phyloP scores from a whole-genome alignment of 2,113 vertebrate species.

The Sula dactylatra region DNA sequence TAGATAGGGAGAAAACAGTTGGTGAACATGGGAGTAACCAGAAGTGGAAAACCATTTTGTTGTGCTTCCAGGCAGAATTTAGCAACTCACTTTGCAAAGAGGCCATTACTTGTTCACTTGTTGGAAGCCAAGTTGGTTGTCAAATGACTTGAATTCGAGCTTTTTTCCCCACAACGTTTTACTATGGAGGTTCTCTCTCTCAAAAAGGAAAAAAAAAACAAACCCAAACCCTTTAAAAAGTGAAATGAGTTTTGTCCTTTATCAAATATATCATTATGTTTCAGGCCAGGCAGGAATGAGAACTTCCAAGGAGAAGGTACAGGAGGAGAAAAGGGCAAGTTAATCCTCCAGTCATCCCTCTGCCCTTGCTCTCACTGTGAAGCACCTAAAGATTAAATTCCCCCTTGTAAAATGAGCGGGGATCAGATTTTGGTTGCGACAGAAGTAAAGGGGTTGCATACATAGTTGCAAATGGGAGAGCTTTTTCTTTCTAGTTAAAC shows the following conservation, averaged over 20 bases:
- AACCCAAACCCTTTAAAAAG: conserved; percentile 29
- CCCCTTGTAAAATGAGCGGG: neutral
- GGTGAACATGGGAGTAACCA: neutral
- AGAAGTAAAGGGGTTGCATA: neutral
- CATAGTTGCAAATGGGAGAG: neutral
- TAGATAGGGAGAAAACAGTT: neutral
- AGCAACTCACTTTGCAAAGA: neutral
- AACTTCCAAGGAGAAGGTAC: neutral
- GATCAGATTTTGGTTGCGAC: neutral
- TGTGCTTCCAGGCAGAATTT: neutral
- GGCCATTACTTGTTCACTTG: neutral
- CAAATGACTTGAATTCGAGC: neutral
- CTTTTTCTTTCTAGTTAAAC: neutral
- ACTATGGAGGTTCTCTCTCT: neutral
- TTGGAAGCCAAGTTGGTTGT: neutral
- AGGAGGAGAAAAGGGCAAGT: neutral
- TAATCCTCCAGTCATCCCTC: neutral
- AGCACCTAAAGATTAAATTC: neutral
- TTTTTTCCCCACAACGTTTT: neutral
- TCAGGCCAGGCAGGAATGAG: neutral
- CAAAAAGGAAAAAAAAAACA: neutral
- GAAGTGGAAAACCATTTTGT: neutral
- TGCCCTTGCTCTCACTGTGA: neutral
- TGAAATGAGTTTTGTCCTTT: neutral
- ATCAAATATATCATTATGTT: neutral